Percentiles rank a stretch among this genome's conserved stretches.
phyloP scores from a whole-genome alignment of 2,797 vertebrate species.

The Acipenser transmontanus region DNA sequence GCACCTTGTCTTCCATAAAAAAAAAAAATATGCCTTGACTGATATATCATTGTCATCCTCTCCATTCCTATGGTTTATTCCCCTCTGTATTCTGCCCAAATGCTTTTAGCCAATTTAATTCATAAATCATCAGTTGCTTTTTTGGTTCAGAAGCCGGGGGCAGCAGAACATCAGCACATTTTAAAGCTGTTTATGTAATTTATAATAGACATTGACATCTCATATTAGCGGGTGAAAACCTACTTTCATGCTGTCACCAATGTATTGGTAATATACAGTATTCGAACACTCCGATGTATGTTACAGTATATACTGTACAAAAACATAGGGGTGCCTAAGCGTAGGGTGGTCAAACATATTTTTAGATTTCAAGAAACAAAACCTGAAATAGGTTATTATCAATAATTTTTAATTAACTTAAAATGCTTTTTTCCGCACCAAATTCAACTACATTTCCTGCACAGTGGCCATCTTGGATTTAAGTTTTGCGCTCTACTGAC shows the following conservation, averaged over 20 bases:
- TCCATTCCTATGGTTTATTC: slow-evolving; percentile 37
- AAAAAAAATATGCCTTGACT: slow-evolving; percentile 20
- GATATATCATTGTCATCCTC: slow-evolving; percentile 37
- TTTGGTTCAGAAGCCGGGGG: slow-evolving; percentile 27
- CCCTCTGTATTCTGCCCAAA: slow-evolving; percentile 33
- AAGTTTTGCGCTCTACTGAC: no score
- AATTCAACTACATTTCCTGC: no score
- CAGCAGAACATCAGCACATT: slow-evolving; percentile 9
- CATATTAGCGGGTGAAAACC: not conserved
- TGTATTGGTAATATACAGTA: no score
- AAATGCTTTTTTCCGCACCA: no score
- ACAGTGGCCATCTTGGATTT: no score
- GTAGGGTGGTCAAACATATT: no score
- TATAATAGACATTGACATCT: slow-evolving; percentile 17
- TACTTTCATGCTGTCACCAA: not conserved
- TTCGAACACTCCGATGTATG: no score
- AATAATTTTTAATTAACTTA: no score
- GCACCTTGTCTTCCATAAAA: slow-evolving; percentile 28
- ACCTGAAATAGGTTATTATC: no score
- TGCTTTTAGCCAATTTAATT: slow-evolving; percentile 24
- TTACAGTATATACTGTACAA: no score
- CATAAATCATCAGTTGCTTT: slow-evolving; percentile 38
- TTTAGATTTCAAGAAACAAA: no score
- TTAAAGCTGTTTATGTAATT: slow-evolving; percentile 9
- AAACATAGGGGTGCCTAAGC: no score